Percentiles rank a stretch among this genome's conserved stretches.
Evolutionary conservation across 2,113 vertebrate species (phyloP).

Genomic region (Lamprologus tigripictilis): DNA sequence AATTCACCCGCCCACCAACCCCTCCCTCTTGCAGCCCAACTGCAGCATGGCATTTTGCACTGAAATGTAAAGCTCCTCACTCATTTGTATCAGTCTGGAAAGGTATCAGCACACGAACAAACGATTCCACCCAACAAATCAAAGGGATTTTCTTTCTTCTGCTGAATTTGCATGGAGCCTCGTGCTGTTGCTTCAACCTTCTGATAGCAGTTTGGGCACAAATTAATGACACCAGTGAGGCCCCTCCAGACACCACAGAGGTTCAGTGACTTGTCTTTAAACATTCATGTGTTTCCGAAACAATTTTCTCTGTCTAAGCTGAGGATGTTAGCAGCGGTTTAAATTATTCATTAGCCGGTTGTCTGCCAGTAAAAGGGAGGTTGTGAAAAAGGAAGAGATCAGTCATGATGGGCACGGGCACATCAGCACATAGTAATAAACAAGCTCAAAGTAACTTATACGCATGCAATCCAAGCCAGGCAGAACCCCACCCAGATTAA

Average conservation of each 20-base stretch:
- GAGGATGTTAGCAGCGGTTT: conserved; percentile 48
- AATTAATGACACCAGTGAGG: conserved; percentile 57
- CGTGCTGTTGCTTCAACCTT: conserved; percentile 28
- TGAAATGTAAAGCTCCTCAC: conserved; percentile 12
- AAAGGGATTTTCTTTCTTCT: neutral
- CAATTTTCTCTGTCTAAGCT: conserved; percentile 71
- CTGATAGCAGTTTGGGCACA: conserved; percentile 50
- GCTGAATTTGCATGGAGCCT: conserved; percentile 33
- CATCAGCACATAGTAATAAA: conserved; percentile 22
- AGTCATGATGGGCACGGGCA: conserved; percentile 17
- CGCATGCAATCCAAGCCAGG: neutral
- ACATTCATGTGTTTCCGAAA: conserved; percentile 69
- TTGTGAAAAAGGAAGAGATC: conserved; percentile 33
- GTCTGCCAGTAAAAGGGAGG: conserved; percentile 44
- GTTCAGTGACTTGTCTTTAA: conserved; percentile 67
- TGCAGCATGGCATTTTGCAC: neutral
- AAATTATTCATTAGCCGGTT: conserved; percentile 63
- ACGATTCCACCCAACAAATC: conserved; percentile 1
- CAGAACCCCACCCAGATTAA: neutral
- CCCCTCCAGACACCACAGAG: conserved; percentile 36
- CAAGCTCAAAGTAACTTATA: neutral
- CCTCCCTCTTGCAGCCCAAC: neutral
- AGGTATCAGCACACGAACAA: conserved; percentile 25
- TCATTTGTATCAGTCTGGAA: conserved; percentile 20
- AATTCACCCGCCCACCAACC: neutral